A percentile compares a stretch with the other conserved stretches of the same genome.
These are phyloP conservation scores for Phragmatobia fuliginosa DNA, from an alignment of 2,888 invertebrate genomes.

Conservation along the genomic window DNA sequence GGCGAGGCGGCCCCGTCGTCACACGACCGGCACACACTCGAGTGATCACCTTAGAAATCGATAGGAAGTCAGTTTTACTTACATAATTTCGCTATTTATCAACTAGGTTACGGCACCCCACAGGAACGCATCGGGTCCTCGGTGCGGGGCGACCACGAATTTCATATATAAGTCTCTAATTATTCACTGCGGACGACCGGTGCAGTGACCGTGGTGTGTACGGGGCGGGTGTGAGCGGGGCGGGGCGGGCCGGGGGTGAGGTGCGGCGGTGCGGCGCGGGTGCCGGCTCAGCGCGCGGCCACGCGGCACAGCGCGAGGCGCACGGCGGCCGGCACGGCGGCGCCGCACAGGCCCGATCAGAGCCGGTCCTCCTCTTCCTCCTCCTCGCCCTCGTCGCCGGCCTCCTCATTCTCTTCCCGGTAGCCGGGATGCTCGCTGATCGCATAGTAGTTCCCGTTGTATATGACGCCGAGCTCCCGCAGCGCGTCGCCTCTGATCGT, in stretches of 20 bases:
- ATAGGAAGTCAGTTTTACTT: conserved; percentile 85
- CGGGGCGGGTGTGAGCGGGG: conserved; percentile 27
- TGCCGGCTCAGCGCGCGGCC: conserved; percentile 70
- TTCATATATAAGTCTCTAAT: conserved; percentile 79
- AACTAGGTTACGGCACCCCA: conserved; percentile 71
- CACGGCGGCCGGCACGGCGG: conserved; percentile 80
- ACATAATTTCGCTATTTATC: conserved; percentile 81
- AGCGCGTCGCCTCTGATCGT: conserved; percentile 96
- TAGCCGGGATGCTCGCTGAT: conserved; percentile 98
- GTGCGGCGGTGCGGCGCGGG: conserved; percentile 7
- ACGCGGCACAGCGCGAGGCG: conserved; percentile 77
- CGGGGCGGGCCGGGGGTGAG: conserved; percentile 8
- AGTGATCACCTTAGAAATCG: conserved; percentile 79
- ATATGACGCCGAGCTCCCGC: conserved; percentile 96
- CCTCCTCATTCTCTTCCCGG: conserved; percentile 95
- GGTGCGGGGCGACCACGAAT: conserved; percentile 65
- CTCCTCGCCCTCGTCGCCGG: conserved; percentile 93
- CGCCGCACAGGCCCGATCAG: conserved; percentile 87
- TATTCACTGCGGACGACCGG: conserved; percentile 56
- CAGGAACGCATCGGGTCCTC: conserved; percentile 45
- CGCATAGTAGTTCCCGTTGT: conserved; percentile 98
- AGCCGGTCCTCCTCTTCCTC: conserved; percentile 92
- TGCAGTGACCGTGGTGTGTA: conserved; percentile 23
- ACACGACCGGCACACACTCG: conserved; percentile 60
- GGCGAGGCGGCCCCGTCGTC: conserved; percentile 40